Evolutionary conservation across 2,797 vertebrate species (phyloP), one percentile per base, ranked within the genome.

Genomic region (Peromyscus eremicus): DNA sequence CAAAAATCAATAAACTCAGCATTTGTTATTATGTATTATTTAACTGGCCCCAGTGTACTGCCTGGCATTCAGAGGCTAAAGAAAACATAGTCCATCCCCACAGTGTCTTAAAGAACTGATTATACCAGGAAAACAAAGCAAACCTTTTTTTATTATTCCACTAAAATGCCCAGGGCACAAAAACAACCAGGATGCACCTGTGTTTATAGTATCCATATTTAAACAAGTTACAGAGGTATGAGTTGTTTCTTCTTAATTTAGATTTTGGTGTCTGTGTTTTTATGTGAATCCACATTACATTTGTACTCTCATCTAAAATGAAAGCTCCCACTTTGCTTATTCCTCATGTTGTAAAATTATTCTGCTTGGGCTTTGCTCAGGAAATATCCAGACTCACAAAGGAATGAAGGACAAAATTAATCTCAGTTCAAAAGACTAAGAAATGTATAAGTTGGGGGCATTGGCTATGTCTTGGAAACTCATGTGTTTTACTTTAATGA

Each of bases 1-100:
- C 86, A 95, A 95, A 97, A 98, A 86, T 92, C 98, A 96, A 98
- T 83, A 98, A 97, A 89, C 90, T 94, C 76, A 43, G 5, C 97
- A 98, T 97, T 97, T 97, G 94, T 97, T 97, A 96, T 97, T 98
- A 97, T 98, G 97, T 97, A 98, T 97, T 97, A 97, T 98, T 98
- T 97, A 97, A 91, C 89, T 97, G 49, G 86, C 85, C 87, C 70
- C 60, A 77, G 76, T 83, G 73, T 95, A 84, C 68, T 25, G 25
- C 84, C 40, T 97, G 96, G 87, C 49, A 93, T 97, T 96, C 92
- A 95, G 87, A 97, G 10, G 13, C 80, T 92, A 88, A 95, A 97
- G 84, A 97, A 97, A 97, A 86, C 66, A 52, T 29, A 95, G 62
- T 57, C 55, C 12, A 81, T 49, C 93, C 70, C 91, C 60, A 95